These are phyloP conservation scores for Egretta garzetta DNA, from an alignment of 2,113 vertebrate genomes.

Conservation along the genomic window DNA sequence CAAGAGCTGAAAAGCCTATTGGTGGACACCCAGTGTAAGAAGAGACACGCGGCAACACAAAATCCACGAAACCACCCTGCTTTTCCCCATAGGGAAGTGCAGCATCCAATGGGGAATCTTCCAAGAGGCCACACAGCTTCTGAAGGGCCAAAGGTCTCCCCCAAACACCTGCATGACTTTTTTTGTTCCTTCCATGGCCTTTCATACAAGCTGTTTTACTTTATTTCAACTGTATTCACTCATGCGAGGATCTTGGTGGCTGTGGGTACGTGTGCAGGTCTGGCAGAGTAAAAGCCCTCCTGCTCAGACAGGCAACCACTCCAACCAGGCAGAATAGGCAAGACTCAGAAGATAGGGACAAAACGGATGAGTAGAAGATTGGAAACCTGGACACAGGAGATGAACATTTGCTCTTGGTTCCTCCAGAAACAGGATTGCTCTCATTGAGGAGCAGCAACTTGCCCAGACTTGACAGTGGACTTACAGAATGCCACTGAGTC, in stretches of 20 bases:
- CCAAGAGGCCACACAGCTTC: not conserved
- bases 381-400: not conserved
- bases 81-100: not conserved
- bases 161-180: not conserved
- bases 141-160: not conserved
- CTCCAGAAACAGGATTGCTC: not conserved
- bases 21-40: not conserved
- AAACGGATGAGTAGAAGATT: not conserved
- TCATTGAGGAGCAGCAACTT: not conserved
- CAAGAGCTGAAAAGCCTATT: not conserved
- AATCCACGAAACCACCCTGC: not conserved
- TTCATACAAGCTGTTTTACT: not conserved
- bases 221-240: not conserved
- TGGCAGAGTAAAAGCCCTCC: not conserved
- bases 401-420: not conserved
- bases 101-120: not conserved
- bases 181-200: not conserved
- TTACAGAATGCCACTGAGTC: not conserved
- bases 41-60: not conserved
- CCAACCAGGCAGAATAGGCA: not conserved
- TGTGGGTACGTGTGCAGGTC: accelerated
- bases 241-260: accelerated
- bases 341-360: not conserved
- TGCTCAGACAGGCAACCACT: not conserved
- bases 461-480: not conserved